phyloP scores from a whole-genome alignment of 1,140 invertebrate genomes.

The Microplitis mediator region DNA sequence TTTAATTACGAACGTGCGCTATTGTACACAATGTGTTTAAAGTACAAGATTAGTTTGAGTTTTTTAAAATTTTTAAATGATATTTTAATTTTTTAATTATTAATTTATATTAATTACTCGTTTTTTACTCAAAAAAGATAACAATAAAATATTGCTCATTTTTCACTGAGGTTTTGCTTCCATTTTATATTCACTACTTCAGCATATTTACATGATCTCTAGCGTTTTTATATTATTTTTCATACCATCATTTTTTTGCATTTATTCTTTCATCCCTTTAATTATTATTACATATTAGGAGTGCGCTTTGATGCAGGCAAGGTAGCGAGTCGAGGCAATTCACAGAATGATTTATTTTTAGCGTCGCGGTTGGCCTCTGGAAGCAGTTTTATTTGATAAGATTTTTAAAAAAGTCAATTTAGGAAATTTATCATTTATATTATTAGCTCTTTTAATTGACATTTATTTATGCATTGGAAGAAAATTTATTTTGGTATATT shows the following conservation, averaged over 20 bases:
- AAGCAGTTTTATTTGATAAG: constrained; percentile 26
- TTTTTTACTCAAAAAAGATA: constrained; percentile 44
- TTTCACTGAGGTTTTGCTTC: constrained; percentile 46
- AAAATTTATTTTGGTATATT: constrained; percentile 15
- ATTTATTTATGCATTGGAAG: constrained; percentile 22
- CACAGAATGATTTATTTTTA: constrained; percentile 35
- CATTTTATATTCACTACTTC: constrained; percentile 47
- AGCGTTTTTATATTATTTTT: constrained; percentile 11
- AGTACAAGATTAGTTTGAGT: constrained; percentile 51
- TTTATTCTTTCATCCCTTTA: constrained; percentile 17
- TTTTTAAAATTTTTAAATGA: constrained; percentile 39
- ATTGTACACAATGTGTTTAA: constrained; percentile 48
- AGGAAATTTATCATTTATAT: background rate
- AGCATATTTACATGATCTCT: constrained; percentile 46
- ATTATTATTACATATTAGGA: constrained; percentile 22
- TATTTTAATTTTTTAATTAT: constrained; percentile 35
- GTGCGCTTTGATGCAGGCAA: constrained; percentile 47
- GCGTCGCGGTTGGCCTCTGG: constrained; percentile 25
- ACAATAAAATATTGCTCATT: constrained; percentile 62
- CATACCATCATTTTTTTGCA: constrained; percentile 23
- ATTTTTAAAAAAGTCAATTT: background rate
- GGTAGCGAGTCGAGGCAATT: constrained; percentile 43
- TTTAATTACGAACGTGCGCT: constrained; percentile 58
- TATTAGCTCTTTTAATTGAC: constrained; percentile 11
- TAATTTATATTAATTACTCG: constrained; percentile 25